Percentiles rank a stretch among this genome's conserved stretches.
Conservation (phyloP, 2,797 vertebrate genomes). For the Leucoraja ocellata region DNA sequence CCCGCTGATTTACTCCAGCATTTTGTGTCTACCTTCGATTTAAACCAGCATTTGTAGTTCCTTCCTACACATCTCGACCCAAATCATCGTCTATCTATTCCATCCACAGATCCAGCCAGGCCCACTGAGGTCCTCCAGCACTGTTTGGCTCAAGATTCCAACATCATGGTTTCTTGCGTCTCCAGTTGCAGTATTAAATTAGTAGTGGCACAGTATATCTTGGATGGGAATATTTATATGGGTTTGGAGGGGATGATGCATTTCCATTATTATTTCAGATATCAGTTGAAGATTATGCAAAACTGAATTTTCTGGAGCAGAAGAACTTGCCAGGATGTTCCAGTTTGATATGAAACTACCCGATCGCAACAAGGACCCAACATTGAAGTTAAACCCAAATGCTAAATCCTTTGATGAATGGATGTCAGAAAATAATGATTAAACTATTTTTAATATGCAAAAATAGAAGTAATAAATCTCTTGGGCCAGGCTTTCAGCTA, state of each 20-base stretch:
- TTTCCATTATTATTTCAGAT: constrained; percentile 31
- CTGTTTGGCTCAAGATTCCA: too few species aligned
- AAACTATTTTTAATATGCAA: not conserved
- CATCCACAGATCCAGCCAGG: too few species aligned
- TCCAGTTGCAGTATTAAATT: not conserved
- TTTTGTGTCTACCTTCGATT: too few species aligned
- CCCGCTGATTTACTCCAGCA: too few species aligned
- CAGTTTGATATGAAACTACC: constrained; percentile 43
- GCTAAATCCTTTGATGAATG: constrained; percentile 46
- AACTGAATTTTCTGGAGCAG: constrained; percentile 15
- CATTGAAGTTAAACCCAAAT: constrained; percentile 41
- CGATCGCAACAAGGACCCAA: constrained; percentile 39
- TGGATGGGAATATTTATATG: too few species aligned
- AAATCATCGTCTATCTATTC: too few species aligned
- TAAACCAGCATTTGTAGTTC: too few species aligned
- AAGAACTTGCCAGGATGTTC: constrained; percentile 43
- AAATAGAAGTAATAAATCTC: constrained; percentile 3
- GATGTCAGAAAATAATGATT: constrained; percentile 39
- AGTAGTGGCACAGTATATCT: not conserved
- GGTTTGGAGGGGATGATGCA: not conserved
- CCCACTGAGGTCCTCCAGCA: too few species aligned
- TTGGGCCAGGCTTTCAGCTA: not conserved
- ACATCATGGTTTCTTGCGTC: too few species aligned
- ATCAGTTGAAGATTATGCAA: not conserved
- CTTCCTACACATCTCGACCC: too few species aligned